phyloP scores from a whole-genome alignment of 2,888 invertebrate genomes.

The Cephonodes hylas region DNA sequence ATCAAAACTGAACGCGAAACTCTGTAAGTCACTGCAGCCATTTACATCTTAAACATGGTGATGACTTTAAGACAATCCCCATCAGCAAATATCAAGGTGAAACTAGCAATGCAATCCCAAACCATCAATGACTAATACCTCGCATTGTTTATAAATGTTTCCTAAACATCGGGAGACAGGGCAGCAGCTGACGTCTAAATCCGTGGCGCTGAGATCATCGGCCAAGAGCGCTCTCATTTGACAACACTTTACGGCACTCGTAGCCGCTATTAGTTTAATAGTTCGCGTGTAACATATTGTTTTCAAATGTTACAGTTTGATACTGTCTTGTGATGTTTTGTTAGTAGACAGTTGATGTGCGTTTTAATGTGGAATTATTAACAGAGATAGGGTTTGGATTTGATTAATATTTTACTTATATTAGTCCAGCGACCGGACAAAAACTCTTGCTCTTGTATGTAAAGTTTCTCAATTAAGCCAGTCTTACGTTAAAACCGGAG shows the following conservation, averaged over 20 bases:
- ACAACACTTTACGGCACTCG: not conserved
- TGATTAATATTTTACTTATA: no score
- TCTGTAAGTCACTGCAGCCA: no score
- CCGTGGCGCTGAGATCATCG: conserved; percentile 2
- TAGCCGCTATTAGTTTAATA: not conserved
- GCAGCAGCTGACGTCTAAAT: conserved; percentile 8
- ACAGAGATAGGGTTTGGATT: no score
- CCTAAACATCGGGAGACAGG: not conserved
- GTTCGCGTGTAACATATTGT: not conserved
- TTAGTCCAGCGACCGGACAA: no score
- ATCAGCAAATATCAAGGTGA: not conserved
- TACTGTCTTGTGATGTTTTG: not conserved
- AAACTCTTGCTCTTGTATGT: no score
- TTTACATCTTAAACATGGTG: no score
- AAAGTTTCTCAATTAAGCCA: no score
- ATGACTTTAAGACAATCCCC: no score
- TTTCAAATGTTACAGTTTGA: not conserved
- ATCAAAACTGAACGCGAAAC: no score
- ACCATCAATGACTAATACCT: not conserved
- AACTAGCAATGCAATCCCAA: not conserved
- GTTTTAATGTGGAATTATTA: no score
- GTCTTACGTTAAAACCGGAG: no score
- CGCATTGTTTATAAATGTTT: conserved; percentile 5
- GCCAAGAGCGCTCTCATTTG: conserved; percentile 2
- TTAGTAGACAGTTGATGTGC: no score